phyloP scores from a whole-genome alignment of 1,140 invertebrate genomes.

The Papilio machaon region DNA sequence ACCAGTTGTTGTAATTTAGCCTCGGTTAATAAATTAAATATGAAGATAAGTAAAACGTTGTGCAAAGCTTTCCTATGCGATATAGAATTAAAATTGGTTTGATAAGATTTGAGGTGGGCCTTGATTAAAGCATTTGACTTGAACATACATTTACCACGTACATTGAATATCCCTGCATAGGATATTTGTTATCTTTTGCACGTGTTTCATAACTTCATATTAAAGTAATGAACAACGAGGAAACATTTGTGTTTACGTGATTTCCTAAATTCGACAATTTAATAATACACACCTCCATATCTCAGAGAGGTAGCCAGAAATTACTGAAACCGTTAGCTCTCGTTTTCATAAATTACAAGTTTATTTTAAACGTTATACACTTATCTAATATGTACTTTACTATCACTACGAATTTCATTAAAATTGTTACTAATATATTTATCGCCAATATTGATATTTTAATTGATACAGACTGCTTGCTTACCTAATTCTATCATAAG shows the following conservation, averaged over 20 bases:
- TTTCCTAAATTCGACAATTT: background rate
- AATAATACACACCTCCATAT: background rate
- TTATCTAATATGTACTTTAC: background rate
- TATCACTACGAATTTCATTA: background rate
- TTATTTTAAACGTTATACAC: no score
- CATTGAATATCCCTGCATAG: background rate
- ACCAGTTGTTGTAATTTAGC: no score
- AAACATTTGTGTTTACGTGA: background rate
- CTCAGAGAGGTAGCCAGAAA: background rate
- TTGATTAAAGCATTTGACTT: background rate
- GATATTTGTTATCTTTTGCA: background rate
- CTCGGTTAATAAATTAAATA: no score
- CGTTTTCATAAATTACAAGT: background rate
- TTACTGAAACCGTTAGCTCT: background rate
- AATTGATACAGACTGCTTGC: background rate
- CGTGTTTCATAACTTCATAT: background rate
- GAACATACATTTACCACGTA: background rate
- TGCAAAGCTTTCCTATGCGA: no score
- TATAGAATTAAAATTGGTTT: background rate
- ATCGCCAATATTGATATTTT: background rate
- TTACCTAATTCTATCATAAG: constrained; percentile 15
- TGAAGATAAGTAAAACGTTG: no score
- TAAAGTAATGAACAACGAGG: constrained; percentile 3
- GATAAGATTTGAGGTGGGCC: background rate
- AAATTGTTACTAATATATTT: background rate